phyloP scores from a whole-genome alignment of 2,113 vertebrate species.

The Hipposideros armiger region DNA sequence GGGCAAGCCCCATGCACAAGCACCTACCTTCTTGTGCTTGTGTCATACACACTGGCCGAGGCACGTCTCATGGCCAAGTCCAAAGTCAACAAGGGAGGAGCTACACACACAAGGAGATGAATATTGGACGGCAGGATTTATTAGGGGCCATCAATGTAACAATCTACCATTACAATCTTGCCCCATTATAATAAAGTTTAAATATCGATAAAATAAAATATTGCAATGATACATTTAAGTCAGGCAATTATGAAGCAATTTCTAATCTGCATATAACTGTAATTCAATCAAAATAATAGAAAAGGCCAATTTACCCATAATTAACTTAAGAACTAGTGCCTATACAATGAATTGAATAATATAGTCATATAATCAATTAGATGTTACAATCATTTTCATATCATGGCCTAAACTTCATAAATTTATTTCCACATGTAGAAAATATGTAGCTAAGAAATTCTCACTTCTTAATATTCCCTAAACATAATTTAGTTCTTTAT shows the following conservation, averaged over 20 bases:
- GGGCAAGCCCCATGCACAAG: background rate
- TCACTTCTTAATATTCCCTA: background rate
- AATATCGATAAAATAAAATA: constrained; percentile 14
- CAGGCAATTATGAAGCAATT: background rate
- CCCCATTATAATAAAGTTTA: background rate
- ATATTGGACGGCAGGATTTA: background rate
- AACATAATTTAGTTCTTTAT: background rate
- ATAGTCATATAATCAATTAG: background rate
- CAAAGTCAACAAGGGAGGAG: background rate
- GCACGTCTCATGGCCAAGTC: background rate
- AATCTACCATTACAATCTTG: background rate
- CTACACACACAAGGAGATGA: background rate
- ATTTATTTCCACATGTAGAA: background rate
- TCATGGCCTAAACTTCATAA: background rate
- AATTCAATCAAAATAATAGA: background rate
- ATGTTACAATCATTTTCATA: background rate
- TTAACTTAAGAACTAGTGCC: background rate
- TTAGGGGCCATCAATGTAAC: background rate
- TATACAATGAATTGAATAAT: background rate
- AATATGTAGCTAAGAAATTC: background rate
- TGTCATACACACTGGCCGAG: background rate
- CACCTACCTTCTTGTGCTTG: background rate
- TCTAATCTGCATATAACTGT: background rate
- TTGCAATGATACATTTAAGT: background rate
- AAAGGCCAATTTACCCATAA: background rate